Percentiles rank a stretch among this genome's conserved stretches.
Conservation (phyloP, 2,113 vertebrate species). For the Salvelinus namaycush region DNA sequence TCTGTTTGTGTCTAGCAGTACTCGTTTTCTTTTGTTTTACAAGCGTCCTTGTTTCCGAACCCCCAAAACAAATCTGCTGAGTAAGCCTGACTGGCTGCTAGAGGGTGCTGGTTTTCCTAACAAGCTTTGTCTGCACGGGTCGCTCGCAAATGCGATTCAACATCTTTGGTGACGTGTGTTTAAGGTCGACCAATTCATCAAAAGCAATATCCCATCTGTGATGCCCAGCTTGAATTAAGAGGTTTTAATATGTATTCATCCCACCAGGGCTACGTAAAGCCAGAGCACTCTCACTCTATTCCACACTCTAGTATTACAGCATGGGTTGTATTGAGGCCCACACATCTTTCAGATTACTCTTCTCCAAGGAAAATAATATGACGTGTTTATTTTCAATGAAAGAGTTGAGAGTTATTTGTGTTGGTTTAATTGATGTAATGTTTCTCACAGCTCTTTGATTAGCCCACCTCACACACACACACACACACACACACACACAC, state of each 20-base stretch:
- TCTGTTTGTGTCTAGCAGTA: background rate
- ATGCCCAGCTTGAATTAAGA: constrained; percentile 33
- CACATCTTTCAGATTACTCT: background rate
- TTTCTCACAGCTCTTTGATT: no score
- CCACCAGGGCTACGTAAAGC: background rate
- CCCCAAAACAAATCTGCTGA: constrained; percentile 44
- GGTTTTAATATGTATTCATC: constrained; percentile 42
- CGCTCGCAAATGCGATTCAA: constrained; percentile 39
- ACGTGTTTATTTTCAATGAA: background rate
- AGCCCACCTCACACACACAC: background rate
- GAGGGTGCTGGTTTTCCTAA: constrained; percentile 23
- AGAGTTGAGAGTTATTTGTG: background rate
- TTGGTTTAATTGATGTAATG: background rate
- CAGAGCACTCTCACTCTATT: background rate
- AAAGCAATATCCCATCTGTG: constrained; percentile 29
- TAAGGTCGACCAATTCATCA: constrained; percentile 56
- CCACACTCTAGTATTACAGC: background rate
- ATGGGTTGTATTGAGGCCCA: background rate
- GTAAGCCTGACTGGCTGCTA: constrained; percentile 21
- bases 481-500: background rate
- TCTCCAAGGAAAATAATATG: background rate
- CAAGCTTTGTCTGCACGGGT: constrained; percentile 35
- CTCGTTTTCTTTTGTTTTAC: constrained; percentile 13
- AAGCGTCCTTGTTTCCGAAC: constrained; percentile 26
- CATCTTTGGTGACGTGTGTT: constrained; percentile 46